Evolutionary conservation across 2,888 invertebrate genomes (phyloP), one percentile per base, ranked within the genome.

Genomic region (Vanessa cardui): DNA sequence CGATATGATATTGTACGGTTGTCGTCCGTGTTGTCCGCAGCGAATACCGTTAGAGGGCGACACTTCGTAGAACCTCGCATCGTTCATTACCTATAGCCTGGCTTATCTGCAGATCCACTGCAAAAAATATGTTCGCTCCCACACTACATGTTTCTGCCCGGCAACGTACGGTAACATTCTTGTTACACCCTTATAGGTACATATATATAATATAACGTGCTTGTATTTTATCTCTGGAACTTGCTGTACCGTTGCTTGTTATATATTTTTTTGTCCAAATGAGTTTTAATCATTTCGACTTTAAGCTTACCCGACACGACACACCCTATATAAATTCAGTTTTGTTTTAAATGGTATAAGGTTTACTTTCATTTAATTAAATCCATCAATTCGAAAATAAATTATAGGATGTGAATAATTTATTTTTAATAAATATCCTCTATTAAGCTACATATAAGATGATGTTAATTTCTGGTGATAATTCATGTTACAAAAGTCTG

Each of bases 61-160:
- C 81, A 82, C 78, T 83, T 83, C 83, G 79, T 74, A 74, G 83
- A 83, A 83, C 61, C 66, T 76, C 74, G 70, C 72, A 70, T 71
- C 77, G 77, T 78, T 77, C 77, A 77, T 79, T 80, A 79, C 77
- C 73, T 74, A 68, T 72, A 76, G 61, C 39, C 47, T 49, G 71
- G 64, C 46, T 67, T 66, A 64, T 66, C 64, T 64, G 46, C 63
- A 70, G 72, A 70, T 66, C 64, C 64, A 66, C 65, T 62, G 69
- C 71, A 74, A 74, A 74, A 74, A 74, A 76, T 73, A 70, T 71
- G 58, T 72, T 68, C 64, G 71, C 71, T 74, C 75, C 72, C 75
- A 75, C 75, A 73, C 69, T 74, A 70, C 74, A 72, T 71, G 69
- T 66, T 64, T 64, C 71, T 69, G 65, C 59, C 67, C 70, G 70